A percentile compares a stretch with the other conserved stretches of the same genome.
Conservation (phyloP, 2,888 invertebrate genomes). For the Caenorhabditis sp. region DNA sequence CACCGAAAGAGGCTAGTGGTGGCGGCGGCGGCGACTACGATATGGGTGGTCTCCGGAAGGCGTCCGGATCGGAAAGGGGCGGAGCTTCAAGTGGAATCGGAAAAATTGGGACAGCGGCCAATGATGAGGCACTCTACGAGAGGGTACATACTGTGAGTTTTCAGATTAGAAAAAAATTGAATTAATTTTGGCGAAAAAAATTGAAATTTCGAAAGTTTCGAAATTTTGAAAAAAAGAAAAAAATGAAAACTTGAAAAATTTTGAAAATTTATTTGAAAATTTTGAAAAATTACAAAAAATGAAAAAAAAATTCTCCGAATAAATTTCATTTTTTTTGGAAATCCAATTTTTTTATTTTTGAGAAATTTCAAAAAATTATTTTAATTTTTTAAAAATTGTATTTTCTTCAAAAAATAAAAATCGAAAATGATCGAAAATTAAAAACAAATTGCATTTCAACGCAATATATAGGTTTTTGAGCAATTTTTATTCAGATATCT, state of each 20-base stretch:
- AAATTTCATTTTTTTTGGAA: too few species aligned
- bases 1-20: conserved; percentile 32
- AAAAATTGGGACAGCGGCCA: too few species aligned
- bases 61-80: conserved; percentile 28
- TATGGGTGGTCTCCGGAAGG: conserved; percentile 29
- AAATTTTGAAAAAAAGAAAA: neutral
- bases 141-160: conserved; percentile 55
- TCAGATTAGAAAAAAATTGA: neutral
- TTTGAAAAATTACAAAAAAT: neutral
- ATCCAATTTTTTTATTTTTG: too few species aligned
- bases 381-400: neutral
- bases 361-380: too few species aligned
- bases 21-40: conserved; percentile 37
- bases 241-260: neutral
- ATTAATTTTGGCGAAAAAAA: conserved; percentile 1
- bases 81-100: conserved; percentile 6
- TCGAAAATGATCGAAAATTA: too few species aligned
- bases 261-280: neutral
- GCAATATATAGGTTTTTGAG: too few species aligned
- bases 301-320: too few species aligned
- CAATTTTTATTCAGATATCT: too few species aligned
- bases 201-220: neutral
- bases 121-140: conserved; percentile 53
- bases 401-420: too few species aligned
- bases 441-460: too few species aligned